phyloP scores from a whole-genome alignment of 2,888 invertebrate genomes.

The Amitus sp. region DNA sequence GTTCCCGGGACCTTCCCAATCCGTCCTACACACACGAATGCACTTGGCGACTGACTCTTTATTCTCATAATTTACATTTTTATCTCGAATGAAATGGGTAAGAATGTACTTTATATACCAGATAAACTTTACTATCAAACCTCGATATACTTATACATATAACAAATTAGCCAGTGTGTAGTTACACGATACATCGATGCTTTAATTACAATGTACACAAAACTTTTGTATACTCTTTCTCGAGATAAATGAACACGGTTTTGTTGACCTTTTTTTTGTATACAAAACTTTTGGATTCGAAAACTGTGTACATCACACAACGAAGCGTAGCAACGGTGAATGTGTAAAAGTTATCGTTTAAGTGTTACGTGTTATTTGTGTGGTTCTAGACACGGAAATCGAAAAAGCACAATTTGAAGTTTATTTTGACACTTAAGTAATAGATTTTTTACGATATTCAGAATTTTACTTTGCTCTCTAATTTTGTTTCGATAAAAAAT shows the following conservation, averaged over 20 bases:
- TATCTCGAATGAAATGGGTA: background rate
- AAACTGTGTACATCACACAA: constrained; percentile 18
- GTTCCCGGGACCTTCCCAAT: background rate
- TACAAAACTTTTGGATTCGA: constrained; percentile 18
- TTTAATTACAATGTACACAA: constrained; percentile 25
- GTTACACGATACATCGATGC: constrained; percentile 10
- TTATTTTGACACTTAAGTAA: background rate
- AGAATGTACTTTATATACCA: background rate
- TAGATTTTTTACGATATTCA: background rate
- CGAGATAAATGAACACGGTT: background rate
- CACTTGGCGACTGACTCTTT: constrained; percentile 6
- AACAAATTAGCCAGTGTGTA: constrained; percentile 1
- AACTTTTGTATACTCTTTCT: constrained; percentile 29
- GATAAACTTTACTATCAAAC: background rate
- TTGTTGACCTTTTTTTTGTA: constrained; percentile 7
- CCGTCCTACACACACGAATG: constrained; percentile 2
- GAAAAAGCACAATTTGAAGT: background rate
- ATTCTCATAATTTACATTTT: constrained; percentile 2
- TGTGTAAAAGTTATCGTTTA: background rate
- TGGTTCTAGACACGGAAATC: no score
- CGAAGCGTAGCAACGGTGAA: background rate
- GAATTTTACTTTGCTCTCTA: constrained; percentile 1
- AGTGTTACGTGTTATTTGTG: background rate
- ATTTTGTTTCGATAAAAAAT: no score
- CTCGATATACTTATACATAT: background rate